phyloP scores from a whole-genome alignment of 2,888 invertebrate species.

The Chaetoderma sp. region DNA sequence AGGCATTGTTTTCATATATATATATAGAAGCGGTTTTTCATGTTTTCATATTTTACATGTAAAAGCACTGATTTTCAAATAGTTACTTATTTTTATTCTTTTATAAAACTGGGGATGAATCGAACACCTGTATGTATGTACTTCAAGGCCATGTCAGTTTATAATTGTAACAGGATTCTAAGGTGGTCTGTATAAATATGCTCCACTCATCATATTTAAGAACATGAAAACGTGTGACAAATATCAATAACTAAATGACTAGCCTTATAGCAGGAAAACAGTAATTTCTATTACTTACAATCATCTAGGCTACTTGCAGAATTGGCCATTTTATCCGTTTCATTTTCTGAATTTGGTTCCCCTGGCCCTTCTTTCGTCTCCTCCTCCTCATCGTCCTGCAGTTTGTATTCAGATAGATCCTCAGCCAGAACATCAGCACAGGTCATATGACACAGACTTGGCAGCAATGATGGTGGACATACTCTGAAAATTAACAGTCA shows the following conservation, averaged over 20 bases:
- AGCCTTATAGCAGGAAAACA: too few species aligned
- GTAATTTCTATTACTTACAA: too few species aligned
- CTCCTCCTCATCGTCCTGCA: constrained; percentile 35
- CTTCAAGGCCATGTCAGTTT: neutral
- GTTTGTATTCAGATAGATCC: constrained; percentile 40
- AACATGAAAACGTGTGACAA: too few species aligned
- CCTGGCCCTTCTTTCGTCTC: constrained; percentile 23
- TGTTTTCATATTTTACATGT: neutral
- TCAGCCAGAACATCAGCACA: constrained; percentile 35
- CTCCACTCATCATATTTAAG: too few species aligned
- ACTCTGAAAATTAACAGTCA: constrained; percentile 42
- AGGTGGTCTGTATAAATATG: too few species aligned
- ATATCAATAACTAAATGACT: too few species aligned
- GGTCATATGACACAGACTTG: constrained; percentile 44
- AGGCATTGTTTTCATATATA: too few species aligned
- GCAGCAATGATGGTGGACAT: constrained; percentile 51
- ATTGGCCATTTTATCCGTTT: too few species aligned
- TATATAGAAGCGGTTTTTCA: neutral
- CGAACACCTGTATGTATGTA: neutral
- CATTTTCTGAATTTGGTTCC: constrained; percentile 19
- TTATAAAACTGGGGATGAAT: neutral
- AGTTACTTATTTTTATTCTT: neutral
- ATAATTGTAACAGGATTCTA: too few species aligned
- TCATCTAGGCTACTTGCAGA: too few species aligned
- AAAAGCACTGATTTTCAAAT: neutral